A percentile compares a stretch with the other conserved stretches of the same genome.
Conservation (phyloP, 2,113 vertebrate species). For the Cinclus mexicanus region DNA sequence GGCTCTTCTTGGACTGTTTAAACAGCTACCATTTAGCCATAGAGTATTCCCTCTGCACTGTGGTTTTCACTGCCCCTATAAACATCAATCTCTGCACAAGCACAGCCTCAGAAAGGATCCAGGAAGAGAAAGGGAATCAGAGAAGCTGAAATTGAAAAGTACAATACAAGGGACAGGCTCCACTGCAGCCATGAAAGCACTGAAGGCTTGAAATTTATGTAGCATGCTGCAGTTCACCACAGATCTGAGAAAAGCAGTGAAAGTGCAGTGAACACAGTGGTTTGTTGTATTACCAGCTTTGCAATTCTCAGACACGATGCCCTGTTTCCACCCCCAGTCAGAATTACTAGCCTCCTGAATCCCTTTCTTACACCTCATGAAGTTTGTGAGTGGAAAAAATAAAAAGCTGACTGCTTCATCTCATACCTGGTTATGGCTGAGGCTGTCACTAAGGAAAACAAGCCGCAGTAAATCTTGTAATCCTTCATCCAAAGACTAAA, state of each 20-base stretch:
- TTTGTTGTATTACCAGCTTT: background rate
- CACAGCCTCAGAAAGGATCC: background rate
- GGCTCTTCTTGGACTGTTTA: background rate
- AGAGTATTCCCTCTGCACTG: background rate
- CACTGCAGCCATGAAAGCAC: background rate
- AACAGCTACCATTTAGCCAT: background rate
- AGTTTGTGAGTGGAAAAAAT: background rate
- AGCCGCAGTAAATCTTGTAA: background rate
- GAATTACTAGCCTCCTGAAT: background rate
- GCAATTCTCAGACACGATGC: background rate
- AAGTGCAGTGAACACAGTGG: background rate
- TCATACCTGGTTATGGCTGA: background rate
- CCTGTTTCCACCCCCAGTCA: background rate
- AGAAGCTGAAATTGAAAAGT: background rate
- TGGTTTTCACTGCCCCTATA: background rate
- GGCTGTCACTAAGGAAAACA: background rate
- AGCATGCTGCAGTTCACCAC: background rate
- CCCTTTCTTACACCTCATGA: fast-evolving
- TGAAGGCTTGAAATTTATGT: background rate
- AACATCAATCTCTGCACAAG: background rate
- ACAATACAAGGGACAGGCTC: background rate
- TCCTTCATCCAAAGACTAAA: background rate
- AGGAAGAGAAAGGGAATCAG: background rate
- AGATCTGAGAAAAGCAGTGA: background rate
- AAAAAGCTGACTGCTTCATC: background rate